Conservation (phyloP, 2,113 vertebrate species). For the Ctenodactylus gundi region DNA sequence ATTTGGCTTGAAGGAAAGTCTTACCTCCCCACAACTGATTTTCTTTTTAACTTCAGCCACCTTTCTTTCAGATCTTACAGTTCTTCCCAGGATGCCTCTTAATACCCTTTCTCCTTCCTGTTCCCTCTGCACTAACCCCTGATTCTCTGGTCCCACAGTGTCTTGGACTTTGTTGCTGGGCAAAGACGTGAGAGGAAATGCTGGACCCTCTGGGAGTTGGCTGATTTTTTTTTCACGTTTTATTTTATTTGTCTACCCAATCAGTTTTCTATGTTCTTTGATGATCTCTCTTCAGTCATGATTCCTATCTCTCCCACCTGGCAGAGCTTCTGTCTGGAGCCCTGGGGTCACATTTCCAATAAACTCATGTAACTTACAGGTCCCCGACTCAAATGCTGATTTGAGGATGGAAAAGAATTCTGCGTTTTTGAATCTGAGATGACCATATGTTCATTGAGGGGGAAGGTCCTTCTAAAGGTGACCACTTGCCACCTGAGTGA, state of each 20-base stretch:
- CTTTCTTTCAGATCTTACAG: constrained; percentile 66
- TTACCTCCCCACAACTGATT: neutral
- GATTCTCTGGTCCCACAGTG: constrained; percentile 40
- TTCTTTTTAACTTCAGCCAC: constrained; percentile 36
- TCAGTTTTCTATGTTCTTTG: constrained; percentile 66
- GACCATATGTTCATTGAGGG: constrained; percentile 1
- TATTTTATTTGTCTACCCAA: constrained; percentile 55
- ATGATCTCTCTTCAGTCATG: constrained; percentile 48
- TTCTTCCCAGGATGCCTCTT: constrained; percentile 18
- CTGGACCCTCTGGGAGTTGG: constrained; percentile 73
- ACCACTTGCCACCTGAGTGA: constrained; percentile 54
- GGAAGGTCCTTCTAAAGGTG: neutral
- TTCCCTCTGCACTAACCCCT: constrained; percentile 51
- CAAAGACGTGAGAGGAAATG: constrained; percentile 81
- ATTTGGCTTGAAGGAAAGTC: constrained; percentile 40
- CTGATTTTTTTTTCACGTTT: constrained; percentile 56
- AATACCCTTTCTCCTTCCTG: constrained; percentile 40
- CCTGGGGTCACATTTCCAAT: constrained; percentile 11
- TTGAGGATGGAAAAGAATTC: constrained; percentile 33
- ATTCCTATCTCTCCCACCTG: constrained; percentile 54
- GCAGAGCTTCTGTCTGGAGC: constrained; percentile 40
- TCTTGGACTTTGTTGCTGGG: constrained; percentile 63
- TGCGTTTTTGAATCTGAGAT: constrained; percentile 28
- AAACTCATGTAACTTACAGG: neutral
- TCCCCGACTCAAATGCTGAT: neutral